Conservation (phyloP, 2,113 vertebrate species). For the Neomonachus schauinslandi region DNA sequence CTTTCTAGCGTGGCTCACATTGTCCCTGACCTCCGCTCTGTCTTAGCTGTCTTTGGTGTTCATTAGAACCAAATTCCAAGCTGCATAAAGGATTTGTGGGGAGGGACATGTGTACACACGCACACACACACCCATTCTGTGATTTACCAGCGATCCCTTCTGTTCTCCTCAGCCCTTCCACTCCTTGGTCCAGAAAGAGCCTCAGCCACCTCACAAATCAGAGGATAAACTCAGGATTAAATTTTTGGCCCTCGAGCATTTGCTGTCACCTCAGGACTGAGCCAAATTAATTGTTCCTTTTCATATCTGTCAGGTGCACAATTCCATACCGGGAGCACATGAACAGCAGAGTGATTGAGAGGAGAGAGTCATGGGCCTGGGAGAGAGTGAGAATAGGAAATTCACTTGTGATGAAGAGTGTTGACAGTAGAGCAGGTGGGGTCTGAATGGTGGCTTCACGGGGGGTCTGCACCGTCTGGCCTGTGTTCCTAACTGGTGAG, state of each 20-base stretch:
- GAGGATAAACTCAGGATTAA: neutral
- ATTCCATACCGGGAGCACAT: neutral
- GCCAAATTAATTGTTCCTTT: neutral
- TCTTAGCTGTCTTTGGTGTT: neutral
- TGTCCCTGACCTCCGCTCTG: neutral
- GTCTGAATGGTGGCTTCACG: neutral
- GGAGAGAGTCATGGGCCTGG: neutral
- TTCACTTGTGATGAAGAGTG: neutral
- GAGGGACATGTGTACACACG: neutral
- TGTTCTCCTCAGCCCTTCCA: neutral
- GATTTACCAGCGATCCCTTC: neutral
- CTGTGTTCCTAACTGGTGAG: neutral
- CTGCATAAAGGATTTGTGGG: neutral
- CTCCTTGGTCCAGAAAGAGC: neutral
- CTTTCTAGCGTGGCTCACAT: neutral
- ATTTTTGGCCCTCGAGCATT: neutral
- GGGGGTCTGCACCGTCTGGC: neutral
- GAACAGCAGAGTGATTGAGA: neutral
- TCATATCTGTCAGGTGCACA: neutral
- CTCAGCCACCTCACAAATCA: neutral
- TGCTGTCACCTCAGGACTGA: neutral
- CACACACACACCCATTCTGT: fast-evolving
- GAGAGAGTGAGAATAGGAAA: neutral
- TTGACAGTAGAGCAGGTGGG: neutral
- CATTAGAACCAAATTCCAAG: neutral